Percentiles rank a stretch among this genome's conserved stretches.
Conservation (phyloP, 1,140 invertebrate genomes). For the Phymastichus coffea region DNA sequence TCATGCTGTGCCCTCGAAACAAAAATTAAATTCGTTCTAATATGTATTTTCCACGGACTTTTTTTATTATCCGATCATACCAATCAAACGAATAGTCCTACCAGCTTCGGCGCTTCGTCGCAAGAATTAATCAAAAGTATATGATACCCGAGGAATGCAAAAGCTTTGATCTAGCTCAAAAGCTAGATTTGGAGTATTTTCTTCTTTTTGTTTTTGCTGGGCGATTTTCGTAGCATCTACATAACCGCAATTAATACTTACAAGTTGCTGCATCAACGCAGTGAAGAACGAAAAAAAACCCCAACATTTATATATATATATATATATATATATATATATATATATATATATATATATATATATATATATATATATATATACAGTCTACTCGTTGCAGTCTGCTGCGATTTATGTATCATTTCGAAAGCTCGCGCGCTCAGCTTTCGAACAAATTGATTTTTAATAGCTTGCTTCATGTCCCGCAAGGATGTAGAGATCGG, state of each 20-base stretch:
- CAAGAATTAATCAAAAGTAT: conserved; percentile 15
- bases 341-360: no score
- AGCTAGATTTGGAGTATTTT: conserved; percentile 22
- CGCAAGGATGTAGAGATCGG: conserved; percentile 94
- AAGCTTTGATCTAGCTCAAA: conserved; percentile 19
- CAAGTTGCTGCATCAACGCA: conserved; percentile 28
- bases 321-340: no score
- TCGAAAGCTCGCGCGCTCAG: conserved; percentile 4
- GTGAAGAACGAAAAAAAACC: no score
- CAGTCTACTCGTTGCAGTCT: conserved; percentile 41
- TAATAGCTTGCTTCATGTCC: conserved; percentile 92
- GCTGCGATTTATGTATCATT: conserved; percentile 29
- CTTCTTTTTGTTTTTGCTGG: conserved; percentile 9
- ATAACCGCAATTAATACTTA: conserved; percentile 37
- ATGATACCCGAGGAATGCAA: conserved; percentile 28
- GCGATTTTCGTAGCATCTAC: conserved; percentile 16
- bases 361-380: conserved; percentile 23
- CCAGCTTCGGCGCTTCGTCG: conserved; percentile 20
- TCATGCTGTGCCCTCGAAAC: neutral
- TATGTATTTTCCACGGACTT: no score
- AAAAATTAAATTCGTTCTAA: no score
- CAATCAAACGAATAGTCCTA: no score
- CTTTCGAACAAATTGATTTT: no score
- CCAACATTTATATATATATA: no score
- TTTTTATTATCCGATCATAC: neutral